Evolutionary conservation across 2,797 vertebrate species (phyloP), one percentile per base, ranked within the genome.

Genomic region (Chlorospingus flavigularis): DNA sequence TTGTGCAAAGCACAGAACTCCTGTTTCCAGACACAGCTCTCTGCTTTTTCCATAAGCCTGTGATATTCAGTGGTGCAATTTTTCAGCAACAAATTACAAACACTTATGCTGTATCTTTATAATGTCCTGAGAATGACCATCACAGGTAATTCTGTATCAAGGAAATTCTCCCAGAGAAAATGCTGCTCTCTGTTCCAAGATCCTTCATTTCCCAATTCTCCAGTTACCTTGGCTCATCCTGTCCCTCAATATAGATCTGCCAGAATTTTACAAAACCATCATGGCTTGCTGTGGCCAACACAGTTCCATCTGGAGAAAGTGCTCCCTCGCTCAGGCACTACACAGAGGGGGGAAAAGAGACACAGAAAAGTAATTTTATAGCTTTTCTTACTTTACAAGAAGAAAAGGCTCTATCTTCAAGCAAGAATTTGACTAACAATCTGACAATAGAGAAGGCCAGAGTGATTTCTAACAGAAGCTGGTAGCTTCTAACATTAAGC

Each of bases 201-300:
- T 8, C 11, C 21, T 43, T 43, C 5, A 16, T 70, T 61, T 82
- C 37, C 30, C 20, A 83, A 10, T 47, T 85, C n/a, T 70, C 51
- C 60, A 75, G 16, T 96, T 97, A 99, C 99, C 99, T 99, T 39
- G 99, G 99, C 55, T 99, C 98, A 68, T 99, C 99, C 86, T 99
- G 99, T 16, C 98, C 98, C 88, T 99, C 99, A 48, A 99, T 99
- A 95, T 99, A 99, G 92, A 99, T 99, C 98, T 99, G 99, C 99
- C 99, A 99, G 97, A 99, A 99, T 97, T 99, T 99, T 84, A 99
- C 99, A 94, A 98, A 99, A 61, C 99, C 99, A 70, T 99, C 99
- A 17, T 99, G 99, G 90, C 99, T 99, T 62, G 99, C 99, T 33
- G 99, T 99, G 94, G 99, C 99, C 91, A 99, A 97, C 61, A 99